Evolutionary conservation across 2,888 invertebrate species (phyloP).

Genomic region (Fragum sueziense): DNA sequence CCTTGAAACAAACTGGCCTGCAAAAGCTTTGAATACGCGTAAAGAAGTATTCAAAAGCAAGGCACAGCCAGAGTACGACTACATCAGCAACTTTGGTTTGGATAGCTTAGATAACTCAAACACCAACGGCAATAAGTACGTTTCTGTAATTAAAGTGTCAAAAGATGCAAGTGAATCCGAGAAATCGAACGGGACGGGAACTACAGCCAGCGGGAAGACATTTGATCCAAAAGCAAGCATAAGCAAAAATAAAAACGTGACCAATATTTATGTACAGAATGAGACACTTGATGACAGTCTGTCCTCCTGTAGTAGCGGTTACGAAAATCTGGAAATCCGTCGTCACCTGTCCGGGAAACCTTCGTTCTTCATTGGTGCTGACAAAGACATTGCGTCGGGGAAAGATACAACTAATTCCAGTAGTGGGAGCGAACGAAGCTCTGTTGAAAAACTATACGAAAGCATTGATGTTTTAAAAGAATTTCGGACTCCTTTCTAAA

Average conservation of each 20-base stretch:
- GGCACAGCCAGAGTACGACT: conserved; percentile 13
- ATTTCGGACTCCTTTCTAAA: conserved; percentile 19
- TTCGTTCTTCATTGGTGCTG: conserved; percentile 1
- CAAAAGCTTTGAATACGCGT: not conserved
- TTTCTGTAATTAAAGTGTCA: conserved; percentile 40
- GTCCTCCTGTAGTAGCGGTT: not conserved
- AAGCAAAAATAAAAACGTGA: not conserved
- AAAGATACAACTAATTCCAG: not conserved
- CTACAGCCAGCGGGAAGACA: not conserved
- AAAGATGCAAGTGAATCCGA: not conserved
- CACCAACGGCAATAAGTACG: conserved; percentile 29
- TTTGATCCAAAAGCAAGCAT: not conserved
- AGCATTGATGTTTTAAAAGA: conserved; percentile 39
- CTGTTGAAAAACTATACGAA: conserved; percentile 43
- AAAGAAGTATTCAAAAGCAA: not conserved
- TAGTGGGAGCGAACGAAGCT: conserved; percentile 20
- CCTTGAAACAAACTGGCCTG: conserved; percentile 9
- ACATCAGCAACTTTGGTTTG: too few species aligned
- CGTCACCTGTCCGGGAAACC: conserved; percentile 35
- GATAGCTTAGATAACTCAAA: not conserved
- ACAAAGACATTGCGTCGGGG: not conserved
- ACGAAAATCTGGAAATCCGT: conserved; percentile 14
- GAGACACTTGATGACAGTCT: not conserved
- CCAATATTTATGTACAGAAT: conserved; percentile 12
- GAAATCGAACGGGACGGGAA: not conserved